Conservation (phyloP, 2,797 vertebrate species). For the Buphagus erythrorhynchus region DNA sequence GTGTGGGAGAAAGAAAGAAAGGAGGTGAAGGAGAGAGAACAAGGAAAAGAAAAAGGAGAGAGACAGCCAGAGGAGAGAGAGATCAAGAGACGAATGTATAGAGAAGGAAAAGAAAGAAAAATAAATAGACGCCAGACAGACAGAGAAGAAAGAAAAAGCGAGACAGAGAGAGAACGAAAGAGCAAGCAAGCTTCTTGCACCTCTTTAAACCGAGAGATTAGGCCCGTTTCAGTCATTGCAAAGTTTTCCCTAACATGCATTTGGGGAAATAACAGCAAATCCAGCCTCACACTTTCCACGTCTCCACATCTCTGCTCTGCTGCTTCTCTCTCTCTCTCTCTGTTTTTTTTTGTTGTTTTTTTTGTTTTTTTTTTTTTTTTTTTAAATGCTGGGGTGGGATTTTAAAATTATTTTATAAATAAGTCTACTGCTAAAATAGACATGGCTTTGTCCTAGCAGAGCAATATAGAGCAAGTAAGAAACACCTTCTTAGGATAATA, state of each 20-base stretch:
- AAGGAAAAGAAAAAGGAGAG: not conserved
- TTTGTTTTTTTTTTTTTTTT: fast-evolving
- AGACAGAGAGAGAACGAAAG: not conserved
- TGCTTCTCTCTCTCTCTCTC: not conserved
- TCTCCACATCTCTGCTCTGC: not conserved
- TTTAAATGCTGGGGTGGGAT: not conserved
- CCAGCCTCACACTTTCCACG: not conserved
- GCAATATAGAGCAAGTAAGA: not conserved
- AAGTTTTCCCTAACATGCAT: not conserved
- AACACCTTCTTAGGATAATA: not conserved
- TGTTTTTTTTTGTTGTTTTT: fast-evolving
- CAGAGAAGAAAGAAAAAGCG: not conserved
- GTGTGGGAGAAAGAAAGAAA: not conserved
- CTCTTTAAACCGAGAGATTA: not conserved
- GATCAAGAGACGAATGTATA: not conserved
- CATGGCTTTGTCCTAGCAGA: not conserved
- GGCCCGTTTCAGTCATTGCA: not conserved
- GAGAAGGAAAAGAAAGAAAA: not conserved
- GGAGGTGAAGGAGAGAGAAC: not conserved
- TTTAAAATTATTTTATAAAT: not conserved
- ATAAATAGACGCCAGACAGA: not conserved
- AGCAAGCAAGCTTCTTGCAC: not conserved
- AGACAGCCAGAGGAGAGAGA: not conserved
- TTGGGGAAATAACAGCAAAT: not conserved
- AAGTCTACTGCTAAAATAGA: not conserved